Base-by-base conservation (phyloP, 2,113 vertebrate species). In the Mandrillus leucophaeus region DNA sequence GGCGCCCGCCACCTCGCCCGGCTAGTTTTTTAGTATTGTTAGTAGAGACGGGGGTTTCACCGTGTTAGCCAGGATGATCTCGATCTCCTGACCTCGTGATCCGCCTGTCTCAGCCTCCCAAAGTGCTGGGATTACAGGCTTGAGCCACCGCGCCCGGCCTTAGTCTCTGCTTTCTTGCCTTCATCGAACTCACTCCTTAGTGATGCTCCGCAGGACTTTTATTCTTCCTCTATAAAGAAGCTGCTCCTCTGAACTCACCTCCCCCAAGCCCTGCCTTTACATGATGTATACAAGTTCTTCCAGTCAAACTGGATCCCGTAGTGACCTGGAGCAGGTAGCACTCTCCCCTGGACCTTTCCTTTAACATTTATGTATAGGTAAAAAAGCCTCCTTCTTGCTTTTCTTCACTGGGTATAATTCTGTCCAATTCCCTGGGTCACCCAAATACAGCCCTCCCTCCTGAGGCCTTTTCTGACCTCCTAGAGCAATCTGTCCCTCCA, bases 1-100 rank as follows among this genome's bases (percentile, higher is more conserved):
- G 45, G 45, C 2, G 45, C 45, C 43, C 1, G 45, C 45, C 45
- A 9, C 45, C 45, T 0, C 45, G 8, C 45, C 45, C 0, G 45
- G 45, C 45, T 45, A 45, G 0, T 45, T 10, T 45, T 2, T 45
- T 45, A n/a, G 8, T 10, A 45, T 45, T 45, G 10, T 45, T 2
- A 45, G 45, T 45, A 45, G 8, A 45, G 8, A 45, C 0, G 8
- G 45, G 45, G 8, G 45, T 45, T 45, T 45, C 45, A 45, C 45
- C 8, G 45, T 9, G 45, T 45, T 45, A 45, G 45, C 8, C 45
- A 45, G 45, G 45, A 45, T 45, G 45, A 2, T 45, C 45, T 45
- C 45, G 45, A 45, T 45, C 45, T 10, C 45, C 45, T 45, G 45
- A 45, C 45, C 45, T 45, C 2, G 45, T 45, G 45, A 45, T 45